Evolutionary conservation across 2,888 invertebrate species (phyloP).

Genomic region (Plebejus argus): DNA sequence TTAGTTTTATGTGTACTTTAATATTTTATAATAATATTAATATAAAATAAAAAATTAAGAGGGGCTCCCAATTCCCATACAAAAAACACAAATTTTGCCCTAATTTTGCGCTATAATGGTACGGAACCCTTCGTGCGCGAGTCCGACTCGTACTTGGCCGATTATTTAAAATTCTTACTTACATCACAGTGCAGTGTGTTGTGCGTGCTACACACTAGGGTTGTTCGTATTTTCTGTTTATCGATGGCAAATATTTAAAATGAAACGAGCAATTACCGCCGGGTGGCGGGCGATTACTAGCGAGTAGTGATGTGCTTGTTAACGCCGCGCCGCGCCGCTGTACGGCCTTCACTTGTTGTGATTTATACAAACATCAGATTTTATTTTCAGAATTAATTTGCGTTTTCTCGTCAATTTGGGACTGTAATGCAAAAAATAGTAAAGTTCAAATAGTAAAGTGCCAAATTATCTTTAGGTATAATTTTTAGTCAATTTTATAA

Average conservation of each 20-base stretch:
- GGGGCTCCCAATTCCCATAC: too few relatives aligned
- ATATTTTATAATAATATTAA: too few relatives aligned
- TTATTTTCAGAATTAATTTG: not conserved
- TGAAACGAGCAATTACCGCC: constrained; percentile 70
- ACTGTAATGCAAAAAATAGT: not conserved
- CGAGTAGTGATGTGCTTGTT: constrained; percentile 74
- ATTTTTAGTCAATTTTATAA: too few relatives aligned
- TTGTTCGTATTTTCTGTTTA: constrained; percentile 46
- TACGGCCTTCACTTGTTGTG: constrained; percentile 37
- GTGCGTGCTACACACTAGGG: not conserved
- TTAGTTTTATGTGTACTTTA: too few relatives aligned
- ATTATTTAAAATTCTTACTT: not conserved
- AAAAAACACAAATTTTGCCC: too few relatives aligned
- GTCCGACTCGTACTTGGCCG: too few relatives aligned
- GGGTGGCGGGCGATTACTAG: constrained; percentile 67
- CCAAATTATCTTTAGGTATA: too few relatives aligned
- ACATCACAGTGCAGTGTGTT: not conserved
- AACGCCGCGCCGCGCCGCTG: constrained; percentile 62
- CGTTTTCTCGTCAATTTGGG: not conserved
- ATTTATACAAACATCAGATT: constrained; percentile 34
- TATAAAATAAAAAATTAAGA: too few relatives aligned
- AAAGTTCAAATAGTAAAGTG: too few relatives aligned
- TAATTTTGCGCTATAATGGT: too few relatives aligned
- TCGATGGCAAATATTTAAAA: constrained; percentile 66
- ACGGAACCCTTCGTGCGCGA: too few relatives aligned